These are phyloP conservation scores for Homalodisca vitripennis DNA, from an alignment of 1,140 invertebrate species.

Conservation along the genomic window DNA sequence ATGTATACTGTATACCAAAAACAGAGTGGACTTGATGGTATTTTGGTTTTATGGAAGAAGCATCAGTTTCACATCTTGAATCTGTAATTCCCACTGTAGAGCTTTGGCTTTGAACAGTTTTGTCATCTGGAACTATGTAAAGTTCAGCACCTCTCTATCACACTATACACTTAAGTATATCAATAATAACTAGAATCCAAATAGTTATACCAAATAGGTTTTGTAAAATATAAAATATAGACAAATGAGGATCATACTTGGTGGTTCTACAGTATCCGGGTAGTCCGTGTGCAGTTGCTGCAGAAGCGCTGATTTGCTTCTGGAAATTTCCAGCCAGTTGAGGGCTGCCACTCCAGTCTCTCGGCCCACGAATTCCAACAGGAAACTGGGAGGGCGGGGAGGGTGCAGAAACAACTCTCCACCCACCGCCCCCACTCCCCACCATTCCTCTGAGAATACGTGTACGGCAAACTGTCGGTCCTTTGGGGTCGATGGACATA, in stretches of 20 bases:
- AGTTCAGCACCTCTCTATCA: too few relatives aligned
- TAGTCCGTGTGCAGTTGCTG: constrained; percentile 55
- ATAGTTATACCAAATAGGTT: too few relatives aligned
- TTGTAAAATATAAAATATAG: background rate
- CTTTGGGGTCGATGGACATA: constrained; percentile 70
- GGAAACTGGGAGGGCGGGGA: constrained; percentile 55
- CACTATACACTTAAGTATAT: too few relatives aligned
- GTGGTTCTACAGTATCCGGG: constrained; percentile 54
- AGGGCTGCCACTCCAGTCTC: constrained; percentile 69
- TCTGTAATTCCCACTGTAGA: too few relatives aligned
- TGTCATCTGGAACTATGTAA: too few relatives aligned
- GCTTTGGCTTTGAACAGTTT: too few relatives aligned
- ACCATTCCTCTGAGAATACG: constrained; percentile 73
- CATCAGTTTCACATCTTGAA: too few relatives aligned
- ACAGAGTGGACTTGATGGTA: too few relatives aligned
- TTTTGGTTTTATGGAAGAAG: too few relatives aligned
- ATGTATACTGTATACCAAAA: too few relatives aligned
- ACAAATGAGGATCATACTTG: constrained; percentile 44
- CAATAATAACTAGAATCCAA: too few relatives aligned
- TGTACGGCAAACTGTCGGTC: constrained; percentile 65
- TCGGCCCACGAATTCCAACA: constrained; percentile 69
- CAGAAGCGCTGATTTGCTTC: constrained; percentile 63
- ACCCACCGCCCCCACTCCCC: constrained; percentile 4
- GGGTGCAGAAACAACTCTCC: constrained; percentile 29
- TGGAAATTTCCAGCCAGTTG: constrained; percentile 77